phyloP scores from a whole-genome alignment of 2,113 vertebrate genomes.

The Hippocampus abdominalis region DNA sequence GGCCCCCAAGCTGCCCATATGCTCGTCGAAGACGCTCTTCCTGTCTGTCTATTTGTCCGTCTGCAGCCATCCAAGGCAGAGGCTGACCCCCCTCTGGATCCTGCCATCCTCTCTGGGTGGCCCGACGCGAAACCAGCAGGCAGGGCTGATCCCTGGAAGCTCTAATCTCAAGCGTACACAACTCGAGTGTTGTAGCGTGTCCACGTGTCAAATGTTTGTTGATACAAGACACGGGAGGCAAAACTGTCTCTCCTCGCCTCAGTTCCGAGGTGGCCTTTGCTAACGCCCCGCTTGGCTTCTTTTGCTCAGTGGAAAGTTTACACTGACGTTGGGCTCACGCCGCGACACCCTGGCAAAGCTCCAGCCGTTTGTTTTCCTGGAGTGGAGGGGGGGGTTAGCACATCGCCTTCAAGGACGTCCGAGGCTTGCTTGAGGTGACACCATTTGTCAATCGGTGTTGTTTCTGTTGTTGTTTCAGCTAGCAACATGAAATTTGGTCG shows the following conservation, averaged over 20 bases:
- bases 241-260: background rate
- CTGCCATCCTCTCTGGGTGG: slow-evolving; percentile 37
- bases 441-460: slow-evolving; percentile 1
- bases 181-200: background rate
- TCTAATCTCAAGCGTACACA: background rate
- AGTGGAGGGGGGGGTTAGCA: slow-evolving; percentile 40
- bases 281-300: slow-evolving; percentile 9
- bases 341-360: slow-evolving; percentile 9
- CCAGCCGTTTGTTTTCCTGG: slow-evolving; percentile 15
- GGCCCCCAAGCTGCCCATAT: slow-evolving; percentile 25
- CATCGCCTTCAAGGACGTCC: slow-evolving; percentile 29
- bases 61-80: slow-evolving; percentile 20
- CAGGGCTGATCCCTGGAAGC: background rate
- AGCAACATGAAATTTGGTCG: too few species aligned
- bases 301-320: slow-evolving; percentile 10
- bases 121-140: slow-evolving; percentile 16
- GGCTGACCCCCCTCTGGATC: background rate
- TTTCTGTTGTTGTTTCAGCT: background rate
- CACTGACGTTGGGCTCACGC: slow-evolving; percentile 1
- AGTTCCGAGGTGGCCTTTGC: slow-evolving; percentile 1
- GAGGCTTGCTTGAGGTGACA: slow-evolving; percentile 53
- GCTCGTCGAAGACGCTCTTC: slow-evolving; percentile 14
- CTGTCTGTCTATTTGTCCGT: background rate
- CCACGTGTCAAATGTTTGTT: slow-evolving; percentile 5
- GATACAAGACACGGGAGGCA: background rate